Base-by-base conservation (phyloP, 2,888 invertebrate species). In the Frankliniella intonsa region DNA sequence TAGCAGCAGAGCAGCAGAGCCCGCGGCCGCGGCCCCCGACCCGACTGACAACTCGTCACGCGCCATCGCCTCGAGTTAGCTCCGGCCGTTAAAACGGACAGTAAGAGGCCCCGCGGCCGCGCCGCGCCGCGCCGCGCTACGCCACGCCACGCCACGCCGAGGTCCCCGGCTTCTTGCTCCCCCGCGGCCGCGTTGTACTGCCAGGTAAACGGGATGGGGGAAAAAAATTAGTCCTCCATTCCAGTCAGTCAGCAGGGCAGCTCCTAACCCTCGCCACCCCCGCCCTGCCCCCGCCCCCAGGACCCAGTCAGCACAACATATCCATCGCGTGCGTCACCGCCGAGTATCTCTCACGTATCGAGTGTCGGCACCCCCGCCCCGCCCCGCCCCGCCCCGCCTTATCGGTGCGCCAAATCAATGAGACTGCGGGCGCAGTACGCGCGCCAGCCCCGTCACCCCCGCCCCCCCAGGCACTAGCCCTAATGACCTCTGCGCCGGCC, bases 11-110 rank as follows among this genome's bases (percentile, higher is more conserved):
- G 55, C 14, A 11, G 62, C 0, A 17, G 62, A 0, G 3, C 62
- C 62, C 17, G 17, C 22, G 62, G 17, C 79, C 65, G 55, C 62
- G 50, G 62, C 80, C 50, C 81, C 81, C 81, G 80, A 65, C 62
- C 80, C 50, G 84, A 81, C n/a, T 11, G n/a, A 19, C 69, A 76
- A 22, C 69, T n/a, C 69, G 69, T 76, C 69, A 25, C 11, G 69
- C 69, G 25, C 69, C 69, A 76, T 76, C 69, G 69, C 69, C 69
- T 76, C 69, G 25, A n/a, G 69, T 76, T 22, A 25, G 69, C 22
- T 22, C 69, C 69, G 14, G 25, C 69, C 69, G 69, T 25, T 76
- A 76, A 76, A 76, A 76, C 69, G 69, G 25, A 22, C 10, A 55
- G 55, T 55, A 55, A 55, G 55, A 19, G 55, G 25, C 69, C 7